phyloP scores from a whole-genome alignment of 2,888 invertebrate genomes.

The Graphium colonna region DNA sequence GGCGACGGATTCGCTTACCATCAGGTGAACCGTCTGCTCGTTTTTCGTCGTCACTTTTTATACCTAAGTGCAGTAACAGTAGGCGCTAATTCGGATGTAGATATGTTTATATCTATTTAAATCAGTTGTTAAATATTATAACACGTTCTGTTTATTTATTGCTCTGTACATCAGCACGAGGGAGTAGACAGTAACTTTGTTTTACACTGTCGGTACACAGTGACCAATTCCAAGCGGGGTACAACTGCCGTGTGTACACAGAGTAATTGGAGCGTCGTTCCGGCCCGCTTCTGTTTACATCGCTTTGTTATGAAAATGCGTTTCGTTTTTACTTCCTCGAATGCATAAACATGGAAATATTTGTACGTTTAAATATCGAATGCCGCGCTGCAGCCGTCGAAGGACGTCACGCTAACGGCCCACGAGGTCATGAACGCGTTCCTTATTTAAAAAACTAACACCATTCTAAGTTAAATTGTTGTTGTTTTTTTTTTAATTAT shows the following conservation, averaged over 20 bases:
- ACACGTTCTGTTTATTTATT: too few species aligned
- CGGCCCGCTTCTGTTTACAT: constrained; percentile 45
- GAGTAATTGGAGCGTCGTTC: constrained; percentile 54
- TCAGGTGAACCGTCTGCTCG: too few species aligned
- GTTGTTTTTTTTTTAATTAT: too few species aligned
- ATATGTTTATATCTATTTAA: too few species aligned
- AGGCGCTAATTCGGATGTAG: too few species aligned
- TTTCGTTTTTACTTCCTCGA: constrained; percentile 42
- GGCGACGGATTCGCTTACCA: too few species aligned
- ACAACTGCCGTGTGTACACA: constrained; percentile 26
- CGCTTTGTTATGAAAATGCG: constrained; percentile 40
- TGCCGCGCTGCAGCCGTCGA: background rate
- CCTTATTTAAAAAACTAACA: background rate
- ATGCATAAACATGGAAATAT: constrained; percentile 36
- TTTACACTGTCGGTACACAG: background rate
- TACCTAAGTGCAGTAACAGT: too few species aligned
- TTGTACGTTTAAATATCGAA: constrained; percentile 20
- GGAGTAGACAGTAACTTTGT: background rate
- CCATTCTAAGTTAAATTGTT: too few species aligned
- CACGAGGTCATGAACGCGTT: constrained; percentile 5
- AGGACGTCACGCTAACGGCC: background rate
- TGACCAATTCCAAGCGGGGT: constrained; percentile 26
- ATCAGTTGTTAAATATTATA: too few species aligned
- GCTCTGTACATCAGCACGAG: too few species aligned
- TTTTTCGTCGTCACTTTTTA: too few species aligned